Percentiles rank a stretch among this genome's conserved stretches.
These are phyloP conservation scores for Drosophila testacea DNA, from an alignment of 2,888 invertebrate species.

Conservation along the genomic window DNA sequence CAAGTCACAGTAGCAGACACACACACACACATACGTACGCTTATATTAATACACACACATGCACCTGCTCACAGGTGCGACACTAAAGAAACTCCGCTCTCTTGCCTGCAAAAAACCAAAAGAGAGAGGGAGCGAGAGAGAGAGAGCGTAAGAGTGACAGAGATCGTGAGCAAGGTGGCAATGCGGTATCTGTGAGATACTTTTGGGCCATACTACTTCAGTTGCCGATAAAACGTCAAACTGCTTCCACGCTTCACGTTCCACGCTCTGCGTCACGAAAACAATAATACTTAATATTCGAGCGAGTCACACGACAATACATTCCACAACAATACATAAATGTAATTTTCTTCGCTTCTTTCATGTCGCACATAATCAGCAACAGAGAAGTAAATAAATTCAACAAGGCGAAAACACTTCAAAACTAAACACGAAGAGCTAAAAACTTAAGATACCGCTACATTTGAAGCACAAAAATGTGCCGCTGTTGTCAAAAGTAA, in stretches of 20 bases:
- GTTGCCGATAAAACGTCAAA: slow-evolving; percentile 77
- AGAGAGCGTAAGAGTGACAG: background rate
- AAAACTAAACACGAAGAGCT: slow-evolving; percentile 13
- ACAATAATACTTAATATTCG: slow-evolving; percentile 41
- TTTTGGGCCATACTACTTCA: slow-evolving; percentile 63
- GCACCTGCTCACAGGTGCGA: slow-evolving; percentile 42
- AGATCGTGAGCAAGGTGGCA: slow-evolving; percentile 23
- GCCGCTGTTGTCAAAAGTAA: slow-evolving; percentile 85
- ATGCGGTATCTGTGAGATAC: slow-evolving; percentile 61
- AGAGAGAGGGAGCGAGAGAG: slow-evolving; percentile 6
- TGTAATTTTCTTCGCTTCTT: slow-evolving; percentile 52
- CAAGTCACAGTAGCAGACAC: slow-evolving; percentile 13
- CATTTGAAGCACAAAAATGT: slow-evolving; percentile 73
- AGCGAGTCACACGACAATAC: slow-evolving; percentile 62
- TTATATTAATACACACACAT: slow-evolving; percentile 1
- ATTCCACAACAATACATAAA: slow-evolving; percentile 52
- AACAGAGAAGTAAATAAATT: slow-evolving; percentile 18
- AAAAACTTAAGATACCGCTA: slow-evolving; percentile 16
- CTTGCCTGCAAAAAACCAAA: slow-evolving; percentile 9
- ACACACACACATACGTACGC: background rate
- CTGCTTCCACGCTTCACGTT: slow-evolving; percentile 55
- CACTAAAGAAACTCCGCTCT: slow-evolving; percentile 35
- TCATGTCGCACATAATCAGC: slow-evolving; percentile 37
- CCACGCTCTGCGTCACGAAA: slow-evolving; percentile 38
- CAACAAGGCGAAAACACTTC: slow-evolving; percentile 22